Conservation (phyloP, 2,113 vertebrate species). For the Lucifuga dentata region DNA sequence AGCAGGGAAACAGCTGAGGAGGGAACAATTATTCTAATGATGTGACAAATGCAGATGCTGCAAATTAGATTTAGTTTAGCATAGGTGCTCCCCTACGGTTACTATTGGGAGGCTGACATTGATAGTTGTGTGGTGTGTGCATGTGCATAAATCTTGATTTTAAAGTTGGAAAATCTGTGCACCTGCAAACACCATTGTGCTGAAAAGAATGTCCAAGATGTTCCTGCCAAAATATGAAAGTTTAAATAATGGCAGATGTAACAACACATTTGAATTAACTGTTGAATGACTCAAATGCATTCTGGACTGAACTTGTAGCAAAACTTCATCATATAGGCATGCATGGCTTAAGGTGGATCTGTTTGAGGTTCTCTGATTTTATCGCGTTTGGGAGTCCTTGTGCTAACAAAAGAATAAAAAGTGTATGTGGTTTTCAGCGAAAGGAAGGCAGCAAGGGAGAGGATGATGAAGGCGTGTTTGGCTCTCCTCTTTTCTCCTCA, state of each 20-base stretch:
- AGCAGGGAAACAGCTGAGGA: slow-evolving; percentile 96
- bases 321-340: background rate
- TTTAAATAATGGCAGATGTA: background rate
- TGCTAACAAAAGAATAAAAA: slow-evolving; percentile 30
- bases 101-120: slow-evolving; percentile 47
- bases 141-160: background rate
- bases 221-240: background rate
- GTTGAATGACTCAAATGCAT: too few relatives aligned
- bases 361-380: background rate
- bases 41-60: slow-evolving; percentile 94
- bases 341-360: background rate
- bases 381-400: slow-evolving; percentile 13
- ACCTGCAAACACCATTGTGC: background rate
- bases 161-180: background rate
- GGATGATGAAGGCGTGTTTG: slow-evolving; percentile 65
- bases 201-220: background rate
- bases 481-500: slow-evolving; percentile 63
- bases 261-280: too few relatives aligned
- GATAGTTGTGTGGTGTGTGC: slow-evolving; percentile 7
- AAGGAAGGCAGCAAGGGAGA: slow-evolving; percentile 44
- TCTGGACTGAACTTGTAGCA: background rate
- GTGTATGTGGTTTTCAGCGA: slow-evolving; percentile 36
- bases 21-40: slow-evolving; percentile 99
- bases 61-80: slow-evolving; percentile 94
- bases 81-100: slow-evolving; percentile 89